phyloP scores from a whole-genome alignment of 2,113 vertebrate species.

The Piaya cayana region DNA sequence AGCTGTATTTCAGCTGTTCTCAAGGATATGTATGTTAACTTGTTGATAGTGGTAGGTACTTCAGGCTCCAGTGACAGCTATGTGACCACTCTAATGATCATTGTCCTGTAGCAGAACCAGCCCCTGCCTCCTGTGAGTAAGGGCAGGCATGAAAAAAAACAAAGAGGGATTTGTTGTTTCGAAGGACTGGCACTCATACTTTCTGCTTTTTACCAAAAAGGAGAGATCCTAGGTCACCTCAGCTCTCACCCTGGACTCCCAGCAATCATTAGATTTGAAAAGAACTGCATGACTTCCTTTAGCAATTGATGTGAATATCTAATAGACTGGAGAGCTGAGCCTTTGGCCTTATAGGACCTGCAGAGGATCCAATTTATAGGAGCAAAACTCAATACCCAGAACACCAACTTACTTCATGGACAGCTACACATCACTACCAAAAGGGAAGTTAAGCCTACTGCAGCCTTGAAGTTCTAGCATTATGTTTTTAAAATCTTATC shows the following conservation, averaged over 20 bases:
- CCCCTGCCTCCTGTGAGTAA: neutral
- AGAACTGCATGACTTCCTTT: neutral
- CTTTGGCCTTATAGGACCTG: neutral
- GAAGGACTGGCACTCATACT: neutral
- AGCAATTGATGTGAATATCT: neutral
- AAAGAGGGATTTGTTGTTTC: conserved; percentile 10
- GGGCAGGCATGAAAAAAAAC: neutral
- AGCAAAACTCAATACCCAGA: neutral
- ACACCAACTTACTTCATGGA: neutral
- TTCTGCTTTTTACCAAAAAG: neutral
- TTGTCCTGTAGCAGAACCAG: conserved; percentile 14
- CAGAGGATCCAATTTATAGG: neutral
- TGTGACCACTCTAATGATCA: conserved; percentile 16
- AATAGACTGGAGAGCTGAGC: neutral
- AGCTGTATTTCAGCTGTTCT: conserved; percentile 50
- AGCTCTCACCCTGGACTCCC: neutral
- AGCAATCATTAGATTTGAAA: neutral
- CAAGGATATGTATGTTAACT: conserved; percentile 28
- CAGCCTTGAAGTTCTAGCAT: neutral
- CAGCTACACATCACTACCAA: neutral
- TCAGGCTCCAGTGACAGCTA: conserved; percentile 38
- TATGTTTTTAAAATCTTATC: neutral
- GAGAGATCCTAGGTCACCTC: neutral
- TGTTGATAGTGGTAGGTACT: conserved; percentile 19
- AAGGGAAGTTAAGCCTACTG: neutral